phyloP scores from a whole-genome alignment of 2,797 vertebrate genomes.

The Spondyliosoma cantharus region DNA sequence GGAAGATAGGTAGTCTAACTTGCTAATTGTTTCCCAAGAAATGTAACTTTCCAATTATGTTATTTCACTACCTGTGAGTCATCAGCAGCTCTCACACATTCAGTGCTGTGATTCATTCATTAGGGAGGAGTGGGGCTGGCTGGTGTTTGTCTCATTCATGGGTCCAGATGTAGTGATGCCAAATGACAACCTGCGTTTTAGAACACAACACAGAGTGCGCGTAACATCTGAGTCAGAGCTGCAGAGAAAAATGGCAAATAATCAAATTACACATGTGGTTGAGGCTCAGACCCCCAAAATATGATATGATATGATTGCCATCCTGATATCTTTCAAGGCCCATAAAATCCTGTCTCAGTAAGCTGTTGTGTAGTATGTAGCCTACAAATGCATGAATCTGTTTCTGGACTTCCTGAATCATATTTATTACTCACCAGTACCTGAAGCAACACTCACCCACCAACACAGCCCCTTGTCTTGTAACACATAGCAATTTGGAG shows the following conservation, averaged over 20 bases:
- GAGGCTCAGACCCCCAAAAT: not conserved
- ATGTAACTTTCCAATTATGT: not conserved
- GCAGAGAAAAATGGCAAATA: not conserved
- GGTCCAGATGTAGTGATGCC: not conserved
- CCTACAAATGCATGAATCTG: not conserved
- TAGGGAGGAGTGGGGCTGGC: not conserved
- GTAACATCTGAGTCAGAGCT: not conserved
- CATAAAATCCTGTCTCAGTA: not conserved
- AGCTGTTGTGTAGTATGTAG: not conserved
- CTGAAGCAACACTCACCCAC: not conserved
- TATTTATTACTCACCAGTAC: not conserved
- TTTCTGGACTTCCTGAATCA: not conserved
- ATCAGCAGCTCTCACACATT: not conserved
- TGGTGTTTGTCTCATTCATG: not conserved
- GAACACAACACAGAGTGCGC: not conserved
- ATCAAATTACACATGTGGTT: not conserved
- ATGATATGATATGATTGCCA: not conserved
- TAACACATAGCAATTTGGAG: not conserved
- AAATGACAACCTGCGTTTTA: not conserved
- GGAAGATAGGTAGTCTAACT: not conserved
- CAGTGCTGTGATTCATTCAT: not conserved
- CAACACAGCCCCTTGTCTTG: not conserved
- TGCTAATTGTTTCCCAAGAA: not conserved
- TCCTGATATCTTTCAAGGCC: not conserved
- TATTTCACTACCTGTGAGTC: not conserved